A percentile compares a stretch with the other conserved stretches of the same genome.
phyloP scores from a whole-genome alignment of 2,888 invertebrate genomes.

The Lymantria dispar region DNA sequence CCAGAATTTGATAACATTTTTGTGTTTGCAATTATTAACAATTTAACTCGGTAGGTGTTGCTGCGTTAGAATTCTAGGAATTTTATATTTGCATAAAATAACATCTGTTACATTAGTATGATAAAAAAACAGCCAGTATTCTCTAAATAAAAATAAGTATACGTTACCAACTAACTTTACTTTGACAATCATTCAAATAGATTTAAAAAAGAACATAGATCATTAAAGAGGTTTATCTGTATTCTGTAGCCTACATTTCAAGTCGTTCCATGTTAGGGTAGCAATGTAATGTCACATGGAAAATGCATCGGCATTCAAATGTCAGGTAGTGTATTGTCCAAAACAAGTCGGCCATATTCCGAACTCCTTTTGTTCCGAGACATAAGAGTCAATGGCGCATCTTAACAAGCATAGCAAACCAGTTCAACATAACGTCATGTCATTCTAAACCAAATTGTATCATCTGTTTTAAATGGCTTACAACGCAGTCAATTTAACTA shows the following conservation, averaged over 20 bases:
- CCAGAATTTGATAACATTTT: no score
- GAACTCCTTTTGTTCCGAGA: slow-evolving; percentile 67
- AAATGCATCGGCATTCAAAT: slow-evolving; percentile 71
- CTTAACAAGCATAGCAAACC: slow-evolving; percentile 71
- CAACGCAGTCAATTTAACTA: no score
- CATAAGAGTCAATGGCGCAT: slow-evolving; percentile 74
- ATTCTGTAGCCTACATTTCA: slow-evolving; percentile 33
- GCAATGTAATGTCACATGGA: slow-evolving; percentile 49
- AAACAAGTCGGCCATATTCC: slow-evolving; percentile 64
- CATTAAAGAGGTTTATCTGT: slow-evolving; percentile 22
- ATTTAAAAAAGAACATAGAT: slow-evolving; percentile 13
- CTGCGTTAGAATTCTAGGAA: no score
- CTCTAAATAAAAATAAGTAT: not conserved
- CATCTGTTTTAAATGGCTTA: no score
- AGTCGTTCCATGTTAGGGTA: slow-evolving; percentile 29
- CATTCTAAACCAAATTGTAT: slow-evolving; percentile 50
- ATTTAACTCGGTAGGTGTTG: no score
- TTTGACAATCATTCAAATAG: slow-evolving; percentile 14
- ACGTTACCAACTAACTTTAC: not conserved
- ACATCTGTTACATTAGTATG: no score
- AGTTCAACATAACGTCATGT: slow-evolving; percentile 68
- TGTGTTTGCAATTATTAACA: no score
- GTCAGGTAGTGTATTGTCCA: slow-evolving; percentile 70
- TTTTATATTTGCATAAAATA: no score
- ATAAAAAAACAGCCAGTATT: no score